Percentiles rank a stretch among this genome's conserved stretches.
Conservation (phyloP, 2,797 vertebrate genomes). For the Microctenopoma steveboyesi region DNA sequence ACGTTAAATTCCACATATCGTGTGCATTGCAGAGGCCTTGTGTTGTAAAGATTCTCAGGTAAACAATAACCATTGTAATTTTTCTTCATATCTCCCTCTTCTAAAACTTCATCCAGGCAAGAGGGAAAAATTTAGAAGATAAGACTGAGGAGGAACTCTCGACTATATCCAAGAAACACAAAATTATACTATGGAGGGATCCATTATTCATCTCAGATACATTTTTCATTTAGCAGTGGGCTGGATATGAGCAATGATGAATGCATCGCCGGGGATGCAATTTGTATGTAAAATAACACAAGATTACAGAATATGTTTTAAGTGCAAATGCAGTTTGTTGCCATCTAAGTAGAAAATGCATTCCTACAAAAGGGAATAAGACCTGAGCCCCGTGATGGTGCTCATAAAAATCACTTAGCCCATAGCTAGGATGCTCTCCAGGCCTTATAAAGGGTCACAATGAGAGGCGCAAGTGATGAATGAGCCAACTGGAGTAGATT, state of each 20-base stretch:
- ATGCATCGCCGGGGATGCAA: conserved; percentile 86
- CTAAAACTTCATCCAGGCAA: conserved; percentile 64
- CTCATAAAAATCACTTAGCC: conserved; percentile 84
- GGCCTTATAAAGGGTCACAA: conserved; percentile 74
- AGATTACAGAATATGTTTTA: conserved; percentile 89
- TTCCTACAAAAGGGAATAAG: conserved; percentile 75
- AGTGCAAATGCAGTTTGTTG: conserved; percentile 86
- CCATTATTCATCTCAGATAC: conserved; percentile 88
- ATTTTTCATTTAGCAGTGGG: conserved; percentile 87
- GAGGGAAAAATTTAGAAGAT: conserved; percentile 53
- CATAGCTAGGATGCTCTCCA: conserved; percentile 69
- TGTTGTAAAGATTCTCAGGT: conserved; percentile 58
- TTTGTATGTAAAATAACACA: conserved; percentile 91
- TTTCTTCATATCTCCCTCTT: conserved; percentile 72
- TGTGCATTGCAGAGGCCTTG: conserved; percentile 31
- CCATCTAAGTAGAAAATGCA: conserved; percentile 80
- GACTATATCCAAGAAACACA: conserved; percentile 81
- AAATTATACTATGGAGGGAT: conserved; percentile 83
- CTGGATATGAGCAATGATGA: conserved; percentile 87
- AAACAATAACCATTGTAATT: conserved; percentile 71
- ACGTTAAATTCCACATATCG: conserved; percentile 21
- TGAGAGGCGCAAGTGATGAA: conserved; percentile 74
- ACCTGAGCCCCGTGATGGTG: conserved; percentile 72
- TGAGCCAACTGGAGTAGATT: conserved; percentile 68
- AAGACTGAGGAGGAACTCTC: conserved; percentile 69